phyloP scores from a whole-genome alignment of 2,888 invertebrate species.

The Caradrina kadenii region DNA sequence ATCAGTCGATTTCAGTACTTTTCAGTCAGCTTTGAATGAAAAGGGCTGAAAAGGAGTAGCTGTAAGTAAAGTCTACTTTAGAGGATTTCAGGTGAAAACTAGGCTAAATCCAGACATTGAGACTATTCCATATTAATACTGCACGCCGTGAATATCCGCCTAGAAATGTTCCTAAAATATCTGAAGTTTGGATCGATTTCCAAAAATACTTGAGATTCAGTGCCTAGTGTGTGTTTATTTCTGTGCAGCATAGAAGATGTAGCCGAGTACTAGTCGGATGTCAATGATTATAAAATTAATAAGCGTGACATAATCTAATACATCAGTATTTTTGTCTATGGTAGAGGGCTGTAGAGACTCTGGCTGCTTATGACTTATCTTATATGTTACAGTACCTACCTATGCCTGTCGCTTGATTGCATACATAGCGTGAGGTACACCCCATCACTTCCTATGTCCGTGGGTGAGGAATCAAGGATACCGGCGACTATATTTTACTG shows the following conservation, averaged over 20 bases:
- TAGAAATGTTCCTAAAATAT: slow-evolving; percentile 30
- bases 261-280: slow-evolving; percentile 16
- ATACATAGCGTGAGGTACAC: background rate
- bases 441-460: slow-evolving; percentile 4
- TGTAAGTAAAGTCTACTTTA: background rate
- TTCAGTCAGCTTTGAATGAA: background rate
- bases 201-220: slow-evolving; percentile 31
- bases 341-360: background rate
- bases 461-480: slow-evolving; percentile 18
- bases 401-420: no score
- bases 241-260: slow-evolving; percentile 19
- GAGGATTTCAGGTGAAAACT: background rate
- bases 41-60: background rate
- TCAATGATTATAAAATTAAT: slow-evolving; percentile 11
- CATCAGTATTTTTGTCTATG: background rate
- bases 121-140: slow-evolving; percentile 2
- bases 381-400: no score
- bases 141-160: slow-evolving; percentile 1
- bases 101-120: background rate
- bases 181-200: slow-evolving; percentile 27
- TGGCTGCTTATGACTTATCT: no score
- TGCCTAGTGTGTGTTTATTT: slow-evolving; percentile 37
- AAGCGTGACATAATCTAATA: background rate
- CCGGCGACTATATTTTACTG: slow-evolving; percentile 7
- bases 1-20: background rate